phyloP scores from a whole-genome alignment of 2,888 invertebrate genomes.

The Aphodius sticticus region DNA sequence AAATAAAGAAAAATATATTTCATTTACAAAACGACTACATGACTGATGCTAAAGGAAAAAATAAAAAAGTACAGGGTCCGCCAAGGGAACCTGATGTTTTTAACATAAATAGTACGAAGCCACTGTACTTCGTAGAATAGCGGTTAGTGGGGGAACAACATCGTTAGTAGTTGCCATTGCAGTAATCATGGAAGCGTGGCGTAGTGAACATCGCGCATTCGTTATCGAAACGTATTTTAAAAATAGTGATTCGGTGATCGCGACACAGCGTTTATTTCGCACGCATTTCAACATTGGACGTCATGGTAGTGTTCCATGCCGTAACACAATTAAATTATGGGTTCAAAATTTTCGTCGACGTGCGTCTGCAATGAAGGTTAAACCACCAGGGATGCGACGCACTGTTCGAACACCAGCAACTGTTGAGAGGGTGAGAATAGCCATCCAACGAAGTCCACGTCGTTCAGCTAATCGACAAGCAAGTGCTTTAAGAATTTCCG shows the following conservation, averaged over 20 bases:
- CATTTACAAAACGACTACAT: too few relatives aligned
- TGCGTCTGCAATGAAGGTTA: slow-evolving; percentile 32
- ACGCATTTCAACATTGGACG: slow-evolving; percentile 29
- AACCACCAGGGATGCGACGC: slow-evolving; percentile 28
- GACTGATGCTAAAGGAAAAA: too few relatives aligned
- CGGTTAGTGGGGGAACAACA: not conserved
- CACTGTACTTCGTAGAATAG: too few relatives aligned
- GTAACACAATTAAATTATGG: slow-evolving; percentile 33
- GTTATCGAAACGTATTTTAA: slow-evolving; percentile 7
- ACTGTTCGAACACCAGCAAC: slow-evolving; percentile 19
- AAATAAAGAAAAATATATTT: too few relatives aligned
- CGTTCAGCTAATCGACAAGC: slow-evolving; percentile 25
- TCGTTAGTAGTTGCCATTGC: slow-evolving; percentile 23
- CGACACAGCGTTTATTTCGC: slow-evolving; percentile 17
- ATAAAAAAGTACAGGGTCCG: too few relatives aligned
- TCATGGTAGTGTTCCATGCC: slow-evolving; percentile 30
- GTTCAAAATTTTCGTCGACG: slow-evolving; percentile 28
- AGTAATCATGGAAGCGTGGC: slow-evolving; percentile 27
- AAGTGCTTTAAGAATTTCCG: slow-evolving; percentile 24
- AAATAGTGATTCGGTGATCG: slow-evolving; percentile 24
- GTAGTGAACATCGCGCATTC: slow-evolving; percentile 9
- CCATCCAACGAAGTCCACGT: slow-evolving; percentile 23
- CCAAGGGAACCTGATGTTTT: too few relatives aligned
- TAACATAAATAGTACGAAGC: too few relatives aligned
- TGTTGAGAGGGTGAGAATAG: slow-evolving; percentile 22